Conservation (phyloP, 2,797 vertebrate species). For the Megaceryle alcyon region DNA sequence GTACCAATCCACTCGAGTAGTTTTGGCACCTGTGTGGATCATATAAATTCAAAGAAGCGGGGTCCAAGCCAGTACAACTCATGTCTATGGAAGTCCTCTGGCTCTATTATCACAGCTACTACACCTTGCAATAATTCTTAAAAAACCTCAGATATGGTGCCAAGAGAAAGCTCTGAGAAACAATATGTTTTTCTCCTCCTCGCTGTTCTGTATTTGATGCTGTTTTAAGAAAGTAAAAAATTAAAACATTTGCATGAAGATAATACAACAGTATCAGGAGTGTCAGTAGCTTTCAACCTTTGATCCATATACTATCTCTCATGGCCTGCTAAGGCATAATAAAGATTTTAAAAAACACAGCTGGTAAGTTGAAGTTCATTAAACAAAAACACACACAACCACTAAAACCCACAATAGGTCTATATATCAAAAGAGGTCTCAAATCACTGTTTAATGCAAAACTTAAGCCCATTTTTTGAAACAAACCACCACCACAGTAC, state of each 20-base stretch:
- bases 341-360: neutral
- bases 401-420: neutral
- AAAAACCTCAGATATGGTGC: neutral
- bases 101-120: neutral
- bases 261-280: neutral
- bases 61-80: neutral
- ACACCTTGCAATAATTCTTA: neutral
- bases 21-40: neutral
- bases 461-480: neutral
- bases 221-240: neutral
- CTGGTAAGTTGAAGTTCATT: neutral
- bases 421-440: neutral
- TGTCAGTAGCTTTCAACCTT: neutral
- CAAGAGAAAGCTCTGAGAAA: neutral
- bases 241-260: neutral
- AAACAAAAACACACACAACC: neutral
- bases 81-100: neutral
- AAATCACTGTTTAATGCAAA: neutral
- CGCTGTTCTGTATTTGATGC: neutral
- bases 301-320: neutral
- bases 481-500: neutral
- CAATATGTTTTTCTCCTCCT: neutral
- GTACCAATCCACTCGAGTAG: neutral
- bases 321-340: neutral
- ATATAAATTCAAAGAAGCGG: neutral